Conservation (phyloP, 2,113 vertebrate species). For the Seriola dumerili region DNA sequence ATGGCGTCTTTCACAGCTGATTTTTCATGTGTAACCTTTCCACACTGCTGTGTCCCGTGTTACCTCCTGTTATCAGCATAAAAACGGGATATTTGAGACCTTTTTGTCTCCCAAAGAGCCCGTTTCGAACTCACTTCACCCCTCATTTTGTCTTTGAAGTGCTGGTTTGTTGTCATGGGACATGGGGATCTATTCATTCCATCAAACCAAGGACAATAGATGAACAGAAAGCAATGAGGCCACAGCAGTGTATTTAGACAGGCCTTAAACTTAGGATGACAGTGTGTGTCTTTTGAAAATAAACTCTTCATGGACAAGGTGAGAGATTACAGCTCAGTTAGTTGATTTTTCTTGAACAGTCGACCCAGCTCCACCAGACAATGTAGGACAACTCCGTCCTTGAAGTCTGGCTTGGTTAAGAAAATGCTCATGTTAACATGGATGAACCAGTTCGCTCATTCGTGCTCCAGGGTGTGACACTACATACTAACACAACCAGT, state of each 20-base stretch:
- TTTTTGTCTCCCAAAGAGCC: conserved; percentile 1
- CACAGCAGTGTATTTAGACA: not conserved
- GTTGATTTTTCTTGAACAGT: conserved; percentile 28
- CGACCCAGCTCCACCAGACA: conserved; percentile 44
- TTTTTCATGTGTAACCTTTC: conserved; percentile 1
- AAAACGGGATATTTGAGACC: conserved; percentile 42
- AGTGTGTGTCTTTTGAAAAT: conserved; percentile 34
- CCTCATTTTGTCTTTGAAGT: conserved; percentile 19
- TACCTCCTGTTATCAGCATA: conserved; percentile 19
- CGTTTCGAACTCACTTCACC: conserved; percentile 6
- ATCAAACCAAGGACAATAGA: conserved; percentile 3
- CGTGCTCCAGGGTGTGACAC: conserved; percentile 31
- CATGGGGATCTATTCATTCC: conserved; percentile 1
- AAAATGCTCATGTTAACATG: conserved; percentile 41
- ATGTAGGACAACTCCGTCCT: conserved; percentile 55
- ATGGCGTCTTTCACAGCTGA: conserved; percentile 28
- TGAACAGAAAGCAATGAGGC: conserved; percentile 13
- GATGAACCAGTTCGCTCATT: conserved; percentile 64
- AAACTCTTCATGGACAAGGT: conserved; percentile 19
- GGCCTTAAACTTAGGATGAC: not conserved
- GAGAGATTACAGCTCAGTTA: conserved; percentile 9
- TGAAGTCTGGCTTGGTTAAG: conserved; percentile 59
- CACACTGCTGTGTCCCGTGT: conserved; percentile 15
- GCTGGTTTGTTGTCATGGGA: conserved; percentile 19
- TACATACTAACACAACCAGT: conserved; percentile 52